Evolutionary conservation across 2,888 invertebrate genomes (phyloP).

Genomic region (Biston stratarius): DNA sequence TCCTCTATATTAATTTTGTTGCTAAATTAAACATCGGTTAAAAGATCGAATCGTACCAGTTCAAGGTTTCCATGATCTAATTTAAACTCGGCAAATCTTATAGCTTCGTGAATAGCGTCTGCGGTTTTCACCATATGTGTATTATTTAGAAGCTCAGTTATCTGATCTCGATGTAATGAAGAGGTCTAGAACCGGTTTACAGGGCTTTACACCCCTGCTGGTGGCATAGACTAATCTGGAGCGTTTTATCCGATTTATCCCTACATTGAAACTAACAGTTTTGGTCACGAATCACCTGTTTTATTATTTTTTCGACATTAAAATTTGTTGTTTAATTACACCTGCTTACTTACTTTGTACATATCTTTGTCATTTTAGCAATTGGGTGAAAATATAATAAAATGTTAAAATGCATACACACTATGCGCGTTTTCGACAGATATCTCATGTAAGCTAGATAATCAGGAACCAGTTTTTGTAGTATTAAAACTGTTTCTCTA

Average conservation of each 20-base stretch:
- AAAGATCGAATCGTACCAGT: slow-evolving; percentile 3
- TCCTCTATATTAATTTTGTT: slow-evolving; percentile 7
- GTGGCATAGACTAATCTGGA: slow-evolving; percentile 26
- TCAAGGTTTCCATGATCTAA: slow-evolving; percentile 39
- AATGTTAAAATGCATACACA: too few relatives aligned
- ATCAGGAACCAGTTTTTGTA: too few relatives aligned
- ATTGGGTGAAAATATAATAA: too few relatives aligned
- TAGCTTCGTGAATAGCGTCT: slow-evolving; percentile 23
- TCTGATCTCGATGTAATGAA: slow-evolving; percentile 59
- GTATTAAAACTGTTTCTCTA: too few relatives aligned
- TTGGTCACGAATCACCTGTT: background rate
- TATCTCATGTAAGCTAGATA: background rate
- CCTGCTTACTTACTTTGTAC: too few relatives aligned
- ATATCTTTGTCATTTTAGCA: too few relatives aligned
- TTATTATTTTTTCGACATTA: background rate
- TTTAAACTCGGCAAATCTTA: slow-evolving; percentile 21
- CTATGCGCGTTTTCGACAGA: background rate
- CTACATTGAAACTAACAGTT: background rate
- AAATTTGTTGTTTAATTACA: too few relatives aligned
- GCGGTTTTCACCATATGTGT: slow-evolving; percentile 46
- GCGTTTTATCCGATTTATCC: background rate
- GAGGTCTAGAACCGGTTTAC: slow-evolving; percentile 69
- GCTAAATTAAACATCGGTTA: slow-evolving; percentile 16
- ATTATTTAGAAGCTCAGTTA: slow-evolving; percentile 43
- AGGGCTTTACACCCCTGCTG: slow-evolving; percentile 44